Base-by-base conservation (phyloP, 2,113 vertebrate species). In the Chamaea fasciata region DNA sequence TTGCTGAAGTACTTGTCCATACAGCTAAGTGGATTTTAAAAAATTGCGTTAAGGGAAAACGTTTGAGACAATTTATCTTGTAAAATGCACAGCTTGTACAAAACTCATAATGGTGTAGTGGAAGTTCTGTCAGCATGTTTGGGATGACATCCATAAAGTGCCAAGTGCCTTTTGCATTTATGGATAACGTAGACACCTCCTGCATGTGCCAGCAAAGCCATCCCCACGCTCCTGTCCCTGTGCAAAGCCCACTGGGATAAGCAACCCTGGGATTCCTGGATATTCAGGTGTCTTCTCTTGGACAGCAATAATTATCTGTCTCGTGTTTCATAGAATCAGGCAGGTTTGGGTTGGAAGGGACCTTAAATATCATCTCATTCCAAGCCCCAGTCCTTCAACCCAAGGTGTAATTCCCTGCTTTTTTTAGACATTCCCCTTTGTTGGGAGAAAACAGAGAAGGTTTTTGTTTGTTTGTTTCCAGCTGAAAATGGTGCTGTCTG, bases 51-150 rank as follows among this genome's bases (percentile, higher is more conserved):
- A 87, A 92, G 70, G 30, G 85, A 62, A 82, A 87, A n/a, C 52
- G n/a, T 67, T 75, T 52, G 78, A 91, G 84, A 33, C 81, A 5
- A 31, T 92, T 89, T 50, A 23, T 95, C 60, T 53, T 73, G 81
- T 71, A 41, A 92, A 95, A 86, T 1, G 5, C 52, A 26, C 39
- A 28, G 60, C 83, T 89, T 59, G 59, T 33, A 27, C 50, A 44
- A 49, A 92, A 27, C 81, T 62, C 70, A 0, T 76, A 82, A 73
- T 16, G 37, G 37, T 13, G 4, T n/a, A 7, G 49, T 28, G 41
- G 44, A 71, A 67, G 56, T 89, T 69, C 46, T 85, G 81, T 92
- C 93, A 92, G 91, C 92, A n/a, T 20, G 26, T 95, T 95, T 91
- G 69, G 69, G 86, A 89, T 60, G 69, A 23, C 2, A 6, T 64